Percentiles rank a stretch among this genome's conserved stretches.
phyloP scores from a whole-genome alignment of 1,140 invertebrate genomes.

The Gryllus bimaculatus region DNA sequence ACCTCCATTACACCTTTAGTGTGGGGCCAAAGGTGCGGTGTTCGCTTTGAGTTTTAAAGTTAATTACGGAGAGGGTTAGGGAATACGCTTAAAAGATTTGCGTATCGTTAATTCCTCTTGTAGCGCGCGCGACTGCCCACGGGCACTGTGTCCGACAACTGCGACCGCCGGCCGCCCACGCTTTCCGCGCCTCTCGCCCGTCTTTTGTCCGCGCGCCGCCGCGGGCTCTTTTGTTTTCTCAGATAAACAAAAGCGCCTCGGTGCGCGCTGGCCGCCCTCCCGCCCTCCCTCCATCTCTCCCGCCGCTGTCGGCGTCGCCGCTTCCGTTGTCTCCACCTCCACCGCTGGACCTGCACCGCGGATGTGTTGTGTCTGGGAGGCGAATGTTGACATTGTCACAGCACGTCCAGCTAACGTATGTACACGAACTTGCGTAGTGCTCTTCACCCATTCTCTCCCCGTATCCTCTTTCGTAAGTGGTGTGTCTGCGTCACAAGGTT shows the following conservation, averaged over 20 bases:
- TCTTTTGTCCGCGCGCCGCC: background rate
- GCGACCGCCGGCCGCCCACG: too few species aligned
- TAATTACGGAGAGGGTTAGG: background rate
- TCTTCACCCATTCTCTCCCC: too few species aligned
- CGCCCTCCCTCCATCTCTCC: background rate
- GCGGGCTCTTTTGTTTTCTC: background rate
- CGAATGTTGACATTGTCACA: too few species aligned
- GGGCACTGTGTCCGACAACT: background rate
- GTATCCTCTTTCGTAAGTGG: too few species aligned
- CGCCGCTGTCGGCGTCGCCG: background rate
- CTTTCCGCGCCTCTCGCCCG: background rate
- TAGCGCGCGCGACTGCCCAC: background rate
- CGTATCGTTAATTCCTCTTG: background rate
- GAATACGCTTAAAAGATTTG: background rate
- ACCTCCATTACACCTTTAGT: background rate
- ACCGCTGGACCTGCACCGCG: too few species aligned
- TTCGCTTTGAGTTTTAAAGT: background rate
- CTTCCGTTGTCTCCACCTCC: background rate
- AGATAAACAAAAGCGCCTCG: background rate
- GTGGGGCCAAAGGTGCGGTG: background rate
- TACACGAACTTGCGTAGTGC: too few species aligned
- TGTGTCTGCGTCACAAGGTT: too few species aligned
- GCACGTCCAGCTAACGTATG: too few species aligned
- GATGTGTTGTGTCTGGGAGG: background rate
- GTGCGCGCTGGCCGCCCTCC: background rate